Conservation (phyloP, 64 coral and sea anemone species). For the Pocillopora damicornis region DNA sequence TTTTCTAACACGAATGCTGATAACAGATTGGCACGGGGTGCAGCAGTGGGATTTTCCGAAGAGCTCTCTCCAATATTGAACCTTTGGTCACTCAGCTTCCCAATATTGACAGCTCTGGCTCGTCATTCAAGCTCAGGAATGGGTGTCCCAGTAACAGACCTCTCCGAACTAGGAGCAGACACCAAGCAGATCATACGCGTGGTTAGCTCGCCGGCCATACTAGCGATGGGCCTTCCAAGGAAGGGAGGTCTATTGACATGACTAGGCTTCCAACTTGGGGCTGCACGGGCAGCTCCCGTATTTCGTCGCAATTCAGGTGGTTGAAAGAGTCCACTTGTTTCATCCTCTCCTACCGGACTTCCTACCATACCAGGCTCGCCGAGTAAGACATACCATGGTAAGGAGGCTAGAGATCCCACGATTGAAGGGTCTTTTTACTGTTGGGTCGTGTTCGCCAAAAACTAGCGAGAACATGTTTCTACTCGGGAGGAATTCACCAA, state of each 20-base stretch:
- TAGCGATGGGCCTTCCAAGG: constrained; percentile 67
- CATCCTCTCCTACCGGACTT: constrained; percentile 58
- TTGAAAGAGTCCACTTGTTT: not conserved
- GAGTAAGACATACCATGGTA: constrained; percentile 58
- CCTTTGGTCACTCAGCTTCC: constrained; percentile 32
- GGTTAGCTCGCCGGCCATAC: constrained; percentile 78
- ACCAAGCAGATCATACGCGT: constrained; percentile 82
- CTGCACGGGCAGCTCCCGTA: constrained; percentile 4
- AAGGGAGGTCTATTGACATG: constrained; percentile 59
- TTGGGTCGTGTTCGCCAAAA: constrained; percentile 50
- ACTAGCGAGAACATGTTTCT: not conserved
- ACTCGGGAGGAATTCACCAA: not conserved
- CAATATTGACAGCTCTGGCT: constrained; percentile 71
- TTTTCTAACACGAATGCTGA: not conserved
- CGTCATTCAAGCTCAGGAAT: constrained; percentile 52
- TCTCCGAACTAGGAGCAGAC: constrained; percentile 35
- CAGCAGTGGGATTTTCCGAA: constrained; percentile 48
- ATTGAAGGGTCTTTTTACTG: constrained; percentile 65
- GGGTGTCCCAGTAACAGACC: constrained; percentile 35
- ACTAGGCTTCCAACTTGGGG: constrained; percentile 50
- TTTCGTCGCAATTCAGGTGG: constrained; percentile 38
- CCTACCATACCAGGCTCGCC: constrained; percentile 88
- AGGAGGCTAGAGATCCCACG: not conserved
- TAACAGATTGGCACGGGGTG: not conserved
- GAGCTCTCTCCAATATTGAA: constrained; percentile 69